A percentile compares a stretch with the other conserved stretches of the same genome.
Conservation (phyloP, 2,797 vertebrate genomes). For the Leptodactylus fallax region DNA sequence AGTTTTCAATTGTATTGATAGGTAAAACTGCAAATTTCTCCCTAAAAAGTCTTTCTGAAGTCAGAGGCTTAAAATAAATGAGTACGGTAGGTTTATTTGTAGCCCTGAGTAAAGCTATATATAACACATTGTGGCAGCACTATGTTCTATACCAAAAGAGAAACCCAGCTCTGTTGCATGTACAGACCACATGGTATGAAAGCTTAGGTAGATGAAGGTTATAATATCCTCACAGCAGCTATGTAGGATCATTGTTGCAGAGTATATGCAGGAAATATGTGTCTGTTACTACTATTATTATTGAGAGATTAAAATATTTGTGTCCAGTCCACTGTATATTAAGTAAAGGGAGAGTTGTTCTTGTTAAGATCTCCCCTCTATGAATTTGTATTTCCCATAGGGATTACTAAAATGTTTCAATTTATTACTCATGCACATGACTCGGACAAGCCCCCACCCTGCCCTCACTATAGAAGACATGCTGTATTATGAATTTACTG, state of each 20-base stretch:
- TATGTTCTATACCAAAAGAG: background rate
- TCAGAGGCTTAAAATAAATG: too few species aligned
- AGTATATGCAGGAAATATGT: background rate
- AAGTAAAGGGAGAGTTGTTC: background rate
- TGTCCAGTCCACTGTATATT: background rate
- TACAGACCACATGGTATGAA: background rate
- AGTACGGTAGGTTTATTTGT: background rate
- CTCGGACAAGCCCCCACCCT: too few species aligned
- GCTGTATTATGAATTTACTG: too few species aligned
- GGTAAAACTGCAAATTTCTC: background rate
- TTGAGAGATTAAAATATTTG: background rate
- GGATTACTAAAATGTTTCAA: background rate
- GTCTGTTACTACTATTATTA: background rate
- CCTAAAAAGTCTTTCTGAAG: background rate
- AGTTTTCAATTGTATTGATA: background rate
- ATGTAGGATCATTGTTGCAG: background rate
- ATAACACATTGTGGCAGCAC: background rate
- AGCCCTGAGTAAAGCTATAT: background rate
- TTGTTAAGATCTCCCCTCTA: background rate
- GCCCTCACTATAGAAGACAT: too few species aligned
- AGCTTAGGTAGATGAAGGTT: background rate
- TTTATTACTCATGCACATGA: background rate
- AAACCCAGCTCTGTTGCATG: background rate
- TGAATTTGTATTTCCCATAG: background rate
- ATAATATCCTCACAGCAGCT: too few species aligned